Evolutionary conservation across 2,797 vertebrate genomes (phyloP).

Genomic region (Aeoliscus strigatus): DNA sequence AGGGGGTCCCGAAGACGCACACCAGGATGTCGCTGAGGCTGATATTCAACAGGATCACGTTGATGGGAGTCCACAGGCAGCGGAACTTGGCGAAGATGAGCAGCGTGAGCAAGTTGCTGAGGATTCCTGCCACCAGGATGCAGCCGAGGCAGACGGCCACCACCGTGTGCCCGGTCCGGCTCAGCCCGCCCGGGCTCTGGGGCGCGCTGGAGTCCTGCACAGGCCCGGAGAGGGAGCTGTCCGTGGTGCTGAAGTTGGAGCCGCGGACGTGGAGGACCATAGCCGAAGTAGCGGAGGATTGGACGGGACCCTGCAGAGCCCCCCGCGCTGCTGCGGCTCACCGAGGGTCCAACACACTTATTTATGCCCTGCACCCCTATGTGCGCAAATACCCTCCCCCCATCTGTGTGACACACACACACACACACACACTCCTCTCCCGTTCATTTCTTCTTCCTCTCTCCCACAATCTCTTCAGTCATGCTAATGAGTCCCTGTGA

Average conservation of each 20-base stretch:
- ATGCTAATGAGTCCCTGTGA: slow-evolving; percentile 5
- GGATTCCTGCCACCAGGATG: slow-evolving; percentile 68
- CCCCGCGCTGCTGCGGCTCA: slow-evolving; percentile 9
- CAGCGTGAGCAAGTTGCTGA: slow-evolving; percentile 70
- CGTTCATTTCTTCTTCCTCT: neutral
- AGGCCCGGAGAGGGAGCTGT: slow-evolving; percentile 41
- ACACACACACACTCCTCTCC: neutral
- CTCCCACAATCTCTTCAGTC: neutral
- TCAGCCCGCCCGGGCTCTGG: slow-evolving; percentile 48
- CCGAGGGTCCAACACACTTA: neutral
- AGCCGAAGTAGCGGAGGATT: slow-evolving; percentile 17
- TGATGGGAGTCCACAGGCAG: slow-evolving; percentile 75
- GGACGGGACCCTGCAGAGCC: too few relatives aligned
- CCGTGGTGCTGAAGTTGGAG: slow-evolving; percentile 62
- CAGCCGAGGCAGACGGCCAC: slow-evolving; percentile 72
- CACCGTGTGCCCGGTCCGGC: slow-evolving; percentile 66
- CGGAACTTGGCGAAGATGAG: slow-evolving; percentile 72
- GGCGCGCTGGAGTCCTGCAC: slow-evolving; percentile 22
- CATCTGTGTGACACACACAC: neutral
- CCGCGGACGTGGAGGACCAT: slow-evolving; percentile 56
- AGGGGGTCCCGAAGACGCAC: slow-evolving; percentile 73
- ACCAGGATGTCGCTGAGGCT: slow-evolving; percentile 77
- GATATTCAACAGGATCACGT: slow-evolving; percentile 77
- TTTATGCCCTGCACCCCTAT: slow-evolving; percentile 22
- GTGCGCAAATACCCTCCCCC: slow-evolving; percentile 6